These are phyloP conservation scores for Tetrao urogallus DNA, from an alignment of 2,113 vertebrate species.

Conservation along the genomic window DNA sequence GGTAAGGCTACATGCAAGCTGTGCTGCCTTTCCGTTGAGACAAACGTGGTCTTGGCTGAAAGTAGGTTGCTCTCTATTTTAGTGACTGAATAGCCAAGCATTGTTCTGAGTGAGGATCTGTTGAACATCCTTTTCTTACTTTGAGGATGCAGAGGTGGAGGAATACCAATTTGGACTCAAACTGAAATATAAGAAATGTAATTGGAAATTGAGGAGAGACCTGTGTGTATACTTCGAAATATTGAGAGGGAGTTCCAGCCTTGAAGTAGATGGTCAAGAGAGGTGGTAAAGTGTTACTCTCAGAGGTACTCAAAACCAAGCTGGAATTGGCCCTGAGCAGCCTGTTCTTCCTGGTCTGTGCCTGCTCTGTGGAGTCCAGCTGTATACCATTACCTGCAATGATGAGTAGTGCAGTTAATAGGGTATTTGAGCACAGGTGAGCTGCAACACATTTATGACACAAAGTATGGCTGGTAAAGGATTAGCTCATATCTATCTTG, in stretches of 20 bases:
- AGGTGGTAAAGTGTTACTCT: background rate
- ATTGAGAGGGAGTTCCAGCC: background rate
- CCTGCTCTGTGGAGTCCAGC: background rate
- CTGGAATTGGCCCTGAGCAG: background rate
- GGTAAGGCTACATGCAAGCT: background rate
- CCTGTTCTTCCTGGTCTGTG: background rate
- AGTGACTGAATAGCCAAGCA: background rate
- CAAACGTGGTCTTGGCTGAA: background rate
- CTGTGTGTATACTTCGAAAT: background rate
- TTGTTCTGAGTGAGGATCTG: accelerated
- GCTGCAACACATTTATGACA: background rate
- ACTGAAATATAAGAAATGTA: background rate
- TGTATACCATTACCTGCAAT: background rate
- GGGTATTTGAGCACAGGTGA: background rate
- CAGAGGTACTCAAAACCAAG: background rate
- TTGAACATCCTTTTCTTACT: background rate
- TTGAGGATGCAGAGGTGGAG: background rate
- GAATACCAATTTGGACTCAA: background rate
- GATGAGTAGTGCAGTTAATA: background rate
- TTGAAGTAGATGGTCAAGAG: background rate
- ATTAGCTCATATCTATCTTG: background rate
- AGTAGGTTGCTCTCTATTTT: background rate
- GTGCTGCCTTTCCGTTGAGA: background rate
- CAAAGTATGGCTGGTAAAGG: background rate
- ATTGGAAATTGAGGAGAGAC: background rate